Conservation (phyloP, 1,140 invertebrate species). For the Pantala flavescens region DNA sequence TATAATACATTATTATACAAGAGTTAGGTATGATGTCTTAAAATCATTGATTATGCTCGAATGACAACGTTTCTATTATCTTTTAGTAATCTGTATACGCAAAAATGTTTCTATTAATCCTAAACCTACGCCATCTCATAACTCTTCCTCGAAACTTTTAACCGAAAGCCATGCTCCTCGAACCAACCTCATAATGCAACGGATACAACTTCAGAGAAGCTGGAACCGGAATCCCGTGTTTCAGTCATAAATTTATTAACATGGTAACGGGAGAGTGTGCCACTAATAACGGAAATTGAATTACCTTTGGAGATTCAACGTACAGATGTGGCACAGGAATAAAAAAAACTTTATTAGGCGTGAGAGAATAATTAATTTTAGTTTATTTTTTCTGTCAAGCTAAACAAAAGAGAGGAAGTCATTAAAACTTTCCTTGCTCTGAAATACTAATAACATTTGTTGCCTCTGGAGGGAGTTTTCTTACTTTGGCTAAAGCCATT, state of each 20-base stretch:
- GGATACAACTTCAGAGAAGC: constrained; percentile 15
- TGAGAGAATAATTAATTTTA: not conserved
- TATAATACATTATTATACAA: too few relatives aligned
- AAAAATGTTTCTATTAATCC: not conserved
- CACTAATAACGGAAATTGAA: constrained; percentile 21
- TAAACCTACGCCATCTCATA: not conserved
- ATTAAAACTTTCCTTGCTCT: not conserved
- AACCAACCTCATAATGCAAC: constrained; percentile 12
- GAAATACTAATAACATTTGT: not conserved
- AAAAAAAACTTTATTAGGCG: not conserved
- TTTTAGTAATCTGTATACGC: too few relatives aligned
- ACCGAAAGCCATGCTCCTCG: not conserved
- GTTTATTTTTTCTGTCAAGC: not conserved
- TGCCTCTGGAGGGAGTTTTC: not conserved
- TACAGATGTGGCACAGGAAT: not conserved
- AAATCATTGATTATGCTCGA: too few relatives aligned
- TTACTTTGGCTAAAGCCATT: not conserved
- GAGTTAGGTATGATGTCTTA: too few relatives aligned
- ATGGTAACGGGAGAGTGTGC: constrained; percentile 15
- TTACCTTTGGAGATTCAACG: constrained; percentile 20
- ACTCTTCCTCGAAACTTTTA: not conserved
- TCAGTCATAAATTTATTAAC: constrained; percentile 19
- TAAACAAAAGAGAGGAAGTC: not conserved
- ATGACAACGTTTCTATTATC: too few relatives aligned
- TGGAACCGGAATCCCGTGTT: constrained; percentile 13